Percentiles rank a stretch among this genome's conserved stretches.
Conservation (phyloP, 37 sponge, comb jelly and placozoan genomes). For the Chondrilla cf. caribensis region DNA sequence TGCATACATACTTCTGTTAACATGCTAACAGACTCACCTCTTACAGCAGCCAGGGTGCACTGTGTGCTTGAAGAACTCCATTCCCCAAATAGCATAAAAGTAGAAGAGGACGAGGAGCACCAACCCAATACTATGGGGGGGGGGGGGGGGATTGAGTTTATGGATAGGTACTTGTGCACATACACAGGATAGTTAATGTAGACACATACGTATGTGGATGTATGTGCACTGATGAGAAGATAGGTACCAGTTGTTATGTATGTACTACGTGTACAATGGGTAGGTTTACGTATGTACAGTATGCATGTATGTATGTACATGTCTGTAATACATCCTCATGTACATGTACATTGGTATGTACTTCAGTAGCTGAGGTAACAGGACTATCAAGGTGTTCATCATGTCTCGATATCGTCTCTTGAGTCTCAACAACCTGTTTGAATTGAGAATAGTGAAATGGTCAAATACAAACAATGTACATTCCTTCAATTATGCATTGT, state of each 20-base stretch:
- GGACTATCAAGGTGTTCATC: constrained; percentile 60
- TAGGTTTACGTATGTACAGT: background rate
- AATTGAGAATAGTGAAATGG: background rate
- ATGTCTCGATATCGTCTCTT: constrained; percentile 75
- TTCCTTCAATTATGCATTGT: no score
- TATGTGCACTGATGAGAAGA: no score
- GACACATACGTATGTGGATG: no score
- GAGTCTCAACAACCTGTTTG: constrained; percentile 55
- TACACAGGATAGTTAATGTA: no score
- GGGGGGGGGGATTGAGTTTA: background rate
- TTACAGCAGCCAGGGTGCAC: constrained; percentile 54
- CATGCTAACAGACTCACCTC: constrained; percentile 10
- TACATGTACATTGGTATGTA: no score
- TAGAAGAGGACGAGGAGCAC: constrained; percentile 59
- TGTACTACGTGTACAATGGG: no score
- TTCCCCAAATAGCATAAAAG: constrained; percentile 80
- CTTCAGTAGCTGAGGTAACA: constrained; percentile 57
- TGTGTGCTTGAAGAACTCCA: constrained; percentile 57
- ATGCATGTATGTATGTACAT: background rate
- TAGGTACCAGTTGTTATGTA: no score
- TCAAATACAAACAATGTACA: no score
- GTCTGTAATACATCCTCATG: no score
- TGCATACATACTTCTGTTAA: no score
- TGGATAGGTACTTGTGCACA: background rate
- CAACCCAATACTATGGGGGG: constrained; percentile 26